phyloP scores from a whole-genome alignment of 1,140 invertebrate genomes.

The Arion vulgaris region DNA sequence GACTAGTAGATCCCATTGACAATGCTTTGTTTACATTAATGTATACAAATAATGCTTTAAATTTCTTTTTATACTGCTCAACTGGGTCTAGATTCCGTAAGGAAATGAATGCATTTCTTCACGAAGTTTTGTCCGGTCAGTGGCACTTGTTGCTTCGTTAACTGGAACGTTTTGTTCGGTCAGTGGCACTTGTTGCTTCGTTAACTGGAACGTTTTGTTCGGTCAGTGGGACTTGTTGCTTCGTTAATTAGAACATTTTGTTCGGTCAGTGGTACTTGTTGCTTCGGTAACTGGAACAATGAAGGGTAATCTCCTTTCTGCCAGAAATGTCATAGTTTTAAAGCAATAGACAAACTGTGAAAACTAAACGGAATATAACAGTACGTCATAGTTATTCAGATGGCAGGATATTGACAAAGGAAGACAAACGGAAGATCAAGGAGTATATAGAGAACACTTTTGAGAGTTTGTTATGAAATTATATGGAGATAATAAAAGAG shows the following conservation, averaged over 20 bases:
- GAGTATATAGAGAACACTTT: too few species aligned
- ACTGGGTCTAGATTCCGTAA: slow-evolving; percentile 43
- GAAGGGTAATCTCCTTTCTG: too few species aligned
- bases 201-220: neutral
- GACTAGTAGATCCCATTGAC: neutral
- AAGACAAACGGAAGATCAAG: too few species aligned
- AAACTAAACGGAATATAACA: too few species aligned
- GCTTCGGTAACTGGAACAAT: neutral
- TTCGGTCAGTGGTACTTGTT: neutral
- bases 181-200: neutral
- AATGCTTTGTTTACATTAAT: slow-evolving; percentile 34
- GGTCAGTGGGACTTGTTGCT: neutral
- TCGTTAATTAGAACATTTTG: neutral
- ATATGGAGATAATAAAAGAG: too few species aligned
- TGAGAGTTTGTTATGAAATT: too few species aligned
- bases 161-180: neutral
- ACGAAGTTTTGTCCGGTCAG: neutral
- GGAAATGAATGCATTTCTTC: slow-evolving; percentile 38
- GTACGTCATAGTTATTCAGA: too few species aligned
- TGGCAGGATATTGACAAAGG: too few species aligned
- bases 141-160: neutral
- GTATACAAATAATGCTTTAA: slow-evolving; percentile 52
- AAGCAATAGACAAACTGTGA: too few species aligned
- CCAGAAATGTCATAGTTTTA: too few species aligned
- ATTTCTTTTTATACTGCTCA: slow-evolving; percentile 51